Percentiles rank a stretch among this genome's conserved stretches.
phyloP scores from a whole-genome alignment of 1,140 invertebrate species.

The Asobara japonica region DNA sequence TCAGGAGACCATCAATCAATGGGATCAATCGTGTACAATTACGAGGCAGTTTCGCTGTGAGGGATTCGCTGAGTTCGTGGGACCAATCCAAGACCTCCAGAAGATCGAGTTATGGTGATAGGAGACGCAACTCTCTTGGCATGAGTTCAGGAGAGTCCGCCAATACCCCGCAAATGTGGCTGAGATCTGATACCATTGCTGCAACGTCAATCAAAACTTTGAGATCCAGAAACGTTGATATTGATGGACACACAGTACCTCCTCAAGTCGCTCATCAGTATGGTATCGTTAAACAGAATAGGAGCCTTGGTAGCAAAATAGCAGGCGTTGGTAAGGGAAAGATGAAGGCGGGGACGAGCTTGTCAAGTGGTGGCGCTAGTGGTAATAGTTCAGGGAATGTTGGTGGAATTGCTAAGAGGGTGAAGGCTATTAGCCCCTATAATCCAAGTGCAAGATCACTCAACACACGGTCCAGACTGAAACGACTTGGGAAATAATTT shows the following conservation, averaged over 20 bases:
- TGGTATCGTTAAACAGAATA: slow-evolving; percentile 54
- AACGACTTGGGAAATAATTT: slow-evolving; percentile 60
- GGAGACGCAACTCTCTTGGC: slow-evolving; percentile 30
- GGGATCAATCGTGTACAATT: slow-evolving; percentile 50
- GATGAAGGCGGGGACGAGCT: slow-evolving; percentile 40
- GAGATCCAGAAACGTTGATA: slow-evolving; percentile 62
- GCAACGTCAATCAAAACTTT: slow-evolving; percentile 61
- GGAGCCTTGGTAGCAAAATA: slow-evolving; percentile 37
- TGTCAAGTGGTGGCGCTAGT: background rate
- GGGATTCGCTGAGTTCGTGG: slow-evolving; percentile 44
- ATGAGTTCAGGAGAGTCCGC: slow-evolving; percentile 23
- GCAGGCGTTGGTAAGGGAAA: slow-evolving; percentile 39
- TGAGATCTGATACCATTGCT: slow-evolving; percentile 63
- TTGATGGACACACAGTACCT: slow-evolving; percentile 57
- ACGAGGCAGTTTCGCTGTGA: slow-evolving; percentile 51
- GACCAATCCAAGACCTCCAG: slow-evolving; percentile 47
- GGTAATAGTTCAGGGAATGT: background rate
- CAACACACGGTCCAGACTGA: slow-evolving; percentile 59
- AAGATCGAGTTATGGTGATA: slow-evolving; percentile 33
- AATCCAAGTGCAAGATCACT: slow-evolving; percentile 54
- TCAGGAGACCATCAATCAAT: slow-evolving; percentile 57
- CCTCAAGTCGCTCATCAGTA: slow-evolving; percentile 59
- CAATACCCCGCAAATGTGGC: slow-evolving; percentile 57
- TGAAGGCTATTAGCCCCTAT: slow-evolving; percentile 52
- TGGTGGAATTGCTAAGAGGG: slow-evolving; percentile 50